These are phyloP conservation scores for Philypnodon macrostomus DNA, from an alignment of 2,797 vertebrate genomes.

Conservation along the genomic window DNA sequence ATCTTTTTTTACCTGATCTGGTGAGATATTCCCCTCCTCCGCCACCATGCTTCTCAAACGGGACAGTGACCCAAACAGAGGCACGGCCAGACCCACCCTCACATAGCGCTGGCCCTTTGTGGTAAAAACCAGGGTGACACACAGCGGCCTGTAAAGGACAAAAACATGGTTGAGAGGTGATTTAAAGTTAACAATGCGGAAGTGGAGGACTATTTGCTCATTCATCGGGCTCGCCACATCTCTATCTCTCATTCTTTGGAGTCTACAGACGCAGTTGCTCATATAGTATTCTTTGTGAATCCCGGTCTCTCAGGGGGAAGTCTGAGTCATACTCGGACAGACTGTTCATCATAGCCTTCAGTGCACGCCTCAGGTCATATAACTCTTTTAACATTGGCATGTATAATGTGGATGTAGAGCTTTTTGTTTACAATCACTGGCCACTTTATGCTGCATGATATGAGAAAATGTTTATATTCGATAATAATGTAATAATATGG, in stretches of 20 bases:
- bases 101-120: slow-evolving; percentile 82
- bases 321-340: neutral
- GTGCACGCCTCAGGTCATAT: neutral
- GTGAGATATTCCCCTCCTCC: slow-evolving; percentile 80
- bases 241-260: slow-evolving; percentile 2
- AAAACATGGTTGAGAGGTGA: neutral
- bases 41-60: slow-evolving; percentile 85
- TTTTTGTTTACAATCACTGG: no score
- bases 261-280: slow-evolving; percentile 2
- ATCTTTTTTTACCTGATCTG: slow-evolving; percentile 81
- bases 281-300: slow-evolving; percentile 7
- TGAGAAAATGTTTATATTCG: no score
- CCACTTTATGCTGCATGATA: no score
- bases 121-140: slow-evolving; percentile 86
- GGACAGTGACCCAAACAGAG: slow-evolving; percentile 82
- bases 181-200: neutral
- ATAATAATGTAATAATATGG: no score
- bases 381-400: neutral
- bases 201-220: neutral
- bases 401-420: neutral
- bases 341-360: neutral
- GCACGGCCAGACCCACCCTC: slow-evolving; percentile 86
- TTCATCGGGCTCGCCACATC: neutral
- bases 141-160: slow-evolving; percentile 79
- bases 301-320: neutral